phyloP scores from a whole-genome alignment of 2,888 invertebrate species.

The Leucozona laternaria region DNA sequence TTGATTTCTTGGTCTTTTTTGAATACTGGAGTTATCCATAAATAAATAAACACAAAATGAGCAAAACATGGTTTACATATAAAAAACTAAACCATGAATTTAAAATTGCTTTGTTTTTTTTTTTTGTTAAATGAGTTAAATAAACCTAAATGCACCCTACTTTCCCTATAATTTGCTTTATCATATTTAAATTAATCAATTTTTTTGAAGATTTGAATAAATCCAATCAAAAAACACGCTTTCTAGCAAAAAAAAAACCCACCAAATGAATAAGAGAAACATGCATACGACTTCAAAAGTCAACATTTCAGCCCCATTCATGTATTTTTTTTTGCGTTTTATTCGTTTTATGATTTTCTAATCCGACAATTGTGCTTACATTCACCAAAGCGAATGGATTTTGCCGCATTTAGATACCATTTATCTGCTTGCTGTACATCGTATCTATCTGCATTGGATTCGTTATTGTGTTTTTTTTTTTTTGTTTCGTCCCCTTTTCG shows the following conservation, averaged over 20 bases:
- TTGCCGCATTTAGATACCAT: constrained; percentile 41
- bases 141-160: no score
- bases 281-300: constrained; percentile 3
- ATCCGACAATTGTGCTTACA: constrained; percentile 26
- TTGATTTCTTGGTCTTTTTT: no score
- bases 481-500: constrained; percentile 5
- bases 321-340: neutral
- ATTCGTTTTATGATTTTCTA: constrained; percentile 31
- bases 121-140: no score
- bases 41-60: no score
- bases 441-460: constrained; percentile 33
- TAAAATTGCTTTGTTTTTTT: no score
- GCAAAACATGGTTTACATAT: no score
- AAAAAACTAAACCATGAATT: no score
- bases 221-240: neutral
- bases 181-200: no score
- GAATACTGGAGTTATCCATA: no score
- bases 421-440: constrained; percentile 37
- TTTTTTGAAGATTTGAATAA: no score
- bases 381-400: constrained; percentile 27
- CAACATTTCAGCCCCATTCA: neutral
- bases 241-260: neutral
- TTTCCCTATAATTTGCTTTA: no score
- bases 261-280: neutral
- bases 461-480: neutral